phyloP scores from a whole-genome alignment of 1,140 invertebrate genomes.

The Adoxophyes honmai region DNA sequence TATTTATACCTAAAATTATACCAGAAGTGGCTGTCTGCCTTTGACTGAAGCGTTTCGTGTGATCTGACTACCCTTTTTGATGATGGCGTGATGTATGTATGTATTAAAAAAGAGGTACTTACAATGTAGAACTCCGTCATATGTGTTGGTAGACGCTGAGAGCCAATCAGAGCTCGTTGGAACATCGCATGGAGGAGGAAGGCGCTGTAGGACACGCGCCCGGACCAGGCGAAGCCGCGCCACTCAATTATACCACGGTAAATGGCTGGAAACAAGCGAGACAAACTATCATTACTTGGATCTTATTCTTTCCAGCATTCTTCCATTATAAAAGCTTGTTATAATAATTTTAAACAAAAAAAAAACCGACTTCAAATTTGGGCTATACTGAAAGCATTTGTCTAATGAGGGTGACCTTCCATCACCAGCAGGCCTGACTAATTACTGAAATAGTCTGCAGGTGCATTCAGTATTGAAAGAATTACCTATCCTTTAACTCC shows the following conservation, averaged over 20 bases:
- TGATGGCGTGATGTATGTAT: neutral
- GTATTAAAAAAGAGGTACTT: slow-evolving; percentile 17
- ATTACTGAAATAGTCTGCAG: no score
- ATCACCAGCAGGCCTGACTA: no score
- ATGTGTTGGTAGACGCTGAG: slow-evolving; percentile 27
- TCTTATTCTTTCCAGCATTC: no score
- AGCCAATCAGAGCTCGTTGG: slow-evolving; percentile 45
- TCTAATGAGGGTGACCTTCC: no score
- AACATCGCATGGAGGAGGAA: slow-evolving; percentile 62
- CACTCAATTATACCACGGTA: slow-evolving; percentile 59
- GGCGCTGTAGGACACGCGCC: slow-evolving; percentile 58
- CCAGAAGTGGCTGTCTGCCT: no score
- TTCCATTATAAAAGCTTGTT: no score
- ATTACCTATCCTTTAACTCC: no score
- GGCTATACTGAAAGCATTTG: no score
- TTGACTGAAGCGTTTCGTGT: neutral
- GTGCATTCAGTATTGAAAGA: no score
- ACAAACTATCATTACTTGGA: neutral
- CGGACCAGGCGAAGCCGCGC: slow-evolving; percentile 59
- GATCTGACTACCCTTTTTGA: neutral
- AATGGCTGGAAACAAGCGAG: slow-evolving; percentile 29
- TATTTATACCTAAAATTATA: no score
- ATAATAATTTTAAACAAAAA: no score
- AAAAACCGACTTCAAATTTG: no score
- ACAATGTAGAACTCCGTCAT: slow-evolving; percentile 53